phyloP scores from a whole-genome alignment of 2,888 invertebrate genomes.

The Nomada lathburiana region DNA sequence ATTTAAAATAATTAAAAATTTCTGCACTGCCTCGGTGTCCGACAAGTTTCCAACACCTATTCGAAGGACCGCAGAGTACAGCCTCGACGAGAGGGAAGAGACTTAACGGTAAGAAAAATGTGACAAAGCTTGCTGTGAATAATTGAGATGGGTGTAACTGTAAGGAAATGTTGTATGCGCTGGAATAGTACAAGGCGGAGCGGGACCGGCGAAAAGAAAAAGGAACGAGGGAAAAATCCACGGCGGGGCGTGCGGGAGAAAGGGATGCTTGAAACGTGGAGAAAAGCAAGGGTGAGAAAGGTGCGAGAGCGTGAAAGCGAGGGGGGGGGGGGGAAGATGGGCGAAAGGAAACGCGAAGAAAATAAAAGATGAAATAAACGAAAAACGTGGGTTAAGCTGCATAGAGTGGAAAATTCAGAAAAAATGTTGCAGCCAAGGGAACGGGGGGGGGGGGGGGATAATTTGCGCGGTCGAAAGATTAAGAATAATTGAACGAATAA shows the following conservation, averaged over 20 bases:
- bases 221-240: not conserved
- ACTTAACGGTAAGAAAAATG: too few relatives aligned
- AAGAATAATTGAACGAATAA: too few relatives aligned
- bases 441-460: too few relatives aligned
- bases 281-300: conserved; percentile 11
- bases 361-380: not conserved
- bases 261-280: conserved; percentile 12
- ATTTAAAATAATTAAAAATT: too few relatives aligned
- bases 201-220: conserved; percentile 1
- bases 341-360: not conserved
- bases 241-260: conserved; percentile 10
- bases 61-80: too few relatives aligned
- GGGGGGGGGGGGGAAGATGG: not conserved
- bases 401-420: not conserved
- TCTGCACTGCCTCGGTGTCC: too few relatives aligned
- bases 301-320: conserved; percentile 10
- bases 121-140: not conserved
- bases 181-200: not conserved
- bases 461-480: too few relatives aligned
- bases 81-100: too few relatives aligned
- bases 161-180: not conserved
- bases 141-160: not conserved
- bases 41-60: too few relatives aligned
- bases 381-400: not conserved
- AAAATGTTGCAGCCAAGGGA: not conserved